Percentiles rank a stretch among this genome's conserved stretches.
Conservation (phyloP, 2,888 invertebrate genomes). For the Trissolcus japonicus region DNA sequence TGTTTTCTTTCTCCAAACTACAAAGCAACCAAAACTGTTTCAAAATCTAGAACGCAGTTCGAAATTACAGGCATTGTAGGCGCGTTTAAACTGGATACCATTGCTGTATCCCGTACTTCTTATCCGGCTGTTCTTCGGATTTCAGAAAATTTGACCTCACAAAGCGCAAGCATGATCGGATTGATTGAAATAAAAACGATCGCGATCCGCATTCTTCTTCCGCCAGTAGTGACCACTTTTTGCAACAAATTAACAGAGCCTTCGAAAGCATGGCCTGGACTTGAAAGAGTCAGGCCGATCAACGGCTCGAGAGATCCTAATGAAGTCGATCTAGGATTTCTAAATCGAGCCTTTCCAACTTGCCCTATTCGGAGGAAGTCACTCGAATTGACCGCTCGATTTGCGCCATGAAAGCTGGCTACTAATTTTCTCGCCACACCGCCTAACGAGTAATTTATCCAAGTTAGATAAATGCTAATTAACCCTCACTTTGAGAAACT, state of each 20-base stretch:
- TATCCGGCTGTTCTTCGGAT: conserved; percentile 32
- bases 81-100: conserved; percentile 38
- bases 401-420: conserved; percentile 1
- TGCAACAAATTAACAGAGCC: conserved; percentile 25
- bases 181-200: conserved; percentile 17
- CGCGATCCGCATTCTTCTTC: conserved; percentile 25
- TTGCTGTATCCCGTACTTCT: conserved; percentile 23
- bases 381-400: conserved; percentile 17
- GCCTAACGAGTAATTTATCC: neutral
- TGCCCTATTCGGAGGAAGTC: conserved; percentile 20
- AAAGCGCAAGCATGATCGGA: conserved; percentile 27
- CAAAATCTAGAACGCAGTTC: conserved; percentile 18
- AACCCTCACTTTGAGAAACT: too few species aligned
- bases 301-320: conserved; percentile 15
- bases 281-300: conserved; percentile 19
- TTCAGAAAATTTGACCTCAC: conserved; percentile 49
- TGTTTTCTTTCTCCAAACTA: too few species aligned
- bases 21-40: conserved; percentile 2
- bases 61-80: conserved; percentile 29
- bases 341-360: conserved; percentile 15
- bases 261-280: conserved; percentile 23
- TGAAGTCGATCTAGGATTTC: conserved; percentile 17
- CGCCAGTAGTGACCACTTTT: conserved; percentile 32
- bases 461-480: too few species aligned
- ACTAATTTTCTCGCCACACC: conserved; percentile 22